Evolutionary conservation across 2,113 vertebrate species (phyloP).

Genomic region (Nannobrachium achirus): DNA sequence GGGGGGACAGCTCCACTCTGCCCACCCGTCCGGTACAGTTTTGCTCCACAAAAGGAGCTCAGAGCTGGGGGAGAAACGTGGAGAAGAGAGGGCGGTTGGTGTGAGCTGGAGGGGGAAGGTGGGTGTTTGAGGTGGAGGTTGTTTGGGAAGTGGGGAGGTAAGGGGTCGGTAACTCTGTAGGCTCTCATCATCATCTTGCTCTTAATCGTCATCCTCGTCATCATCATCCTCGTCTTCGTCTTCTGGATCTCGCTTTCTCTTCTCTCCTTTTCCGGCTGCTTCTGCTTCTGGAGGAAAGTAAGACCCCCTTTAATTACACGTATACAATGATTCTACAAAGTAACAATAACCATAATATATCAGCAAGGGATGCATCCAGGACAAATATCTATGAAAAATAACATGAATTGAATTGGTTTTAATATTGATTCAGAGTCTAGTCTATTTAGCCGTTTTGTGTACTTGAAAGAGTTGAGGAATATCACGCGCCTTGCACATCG

Average conservation of each 20-base stretch:
- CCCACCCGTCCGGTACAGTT: slow-evolving; percentile 86
- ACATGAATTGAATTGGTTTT: no score
- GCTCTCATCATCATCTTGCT: slow-evolving; percentile 63
- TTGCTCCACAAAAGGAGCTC: slow-evolving; percentile 79
- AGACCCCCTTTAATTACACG: background rate
- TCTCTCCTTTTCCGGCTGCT: slow-evolving; percentile 84
- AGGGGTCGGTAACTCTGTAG: slow-evolving; percentile 66
- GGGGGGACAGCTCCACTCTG: slow-evolving; percentile 76
- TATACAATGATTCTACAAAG: no score
- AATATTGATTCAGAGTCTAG: no score
- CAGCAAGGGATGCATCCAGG: no score
- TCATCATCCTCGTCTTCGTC: slow-evolving; percentile 89
- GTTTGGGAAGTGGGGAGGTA: slow-evolving; percentile 35
- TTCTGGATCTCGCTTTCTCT: slow-evolving; percentile 90
- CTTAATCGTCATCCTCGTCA: slow-evolving; percentile 82
- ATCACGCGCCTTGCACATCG: no score
- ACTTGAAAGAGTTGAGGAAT: no score
- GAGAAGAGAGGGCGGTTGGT: slow-evolving; percentile 55
- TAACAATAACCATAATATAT: no score
- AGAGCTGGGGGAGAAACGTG: slow-evolving; percentile 60
- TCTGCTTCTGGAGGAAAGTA: slow-evolving; percentile 74
- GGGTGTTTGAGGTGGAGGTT: slow-evolving; percentile 60
- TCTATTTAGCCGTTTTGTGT: no score
- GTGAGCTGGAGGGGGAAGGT: slow-evolving; percentile 55
- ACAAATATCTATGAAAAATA: no score